Evolutionary conservation across 2,113 vertebrate genomes (phyloP).

Genomic region (Thunnus maccoyii): DNA sequence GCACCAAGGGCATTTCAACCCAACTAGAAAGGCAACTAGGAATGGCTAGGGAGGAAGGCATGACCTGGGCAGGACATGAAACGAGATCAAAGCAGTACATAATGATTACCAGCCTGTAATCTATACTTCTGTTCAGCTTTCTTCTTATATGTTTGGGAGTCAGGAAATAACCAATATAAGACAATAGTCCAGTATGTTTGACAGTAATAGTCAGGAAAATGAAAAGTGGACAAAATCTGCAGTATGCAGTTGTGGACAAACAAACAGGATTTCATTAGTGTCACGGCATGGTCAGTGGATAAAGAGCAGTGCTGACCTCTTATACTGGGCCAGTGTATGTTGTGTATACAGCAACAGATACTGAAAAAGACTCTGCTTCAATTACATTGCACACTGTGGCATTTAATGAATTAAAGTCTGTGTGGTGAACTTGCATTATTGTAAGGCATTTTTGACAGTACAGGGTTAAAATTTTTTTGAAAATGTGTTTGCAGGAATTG

Average conservation of each 20-base stretch:
- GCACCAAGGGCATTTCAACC: slow-evolving; percentile 48
- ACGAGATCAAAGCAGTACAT: slow-evolving; percentile 3
- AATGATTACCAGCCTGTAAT: slow-evolving; percentile 32
- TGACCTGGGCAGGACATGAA: slow-evolving; percentile 26
- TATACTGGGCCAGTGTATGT: slow-evolving; percentile 12
- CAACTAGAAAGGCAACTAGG: slow-evolving; percentile 17
- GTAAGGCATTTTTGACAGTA: neutral
- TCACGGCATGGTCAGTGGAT: neutral
- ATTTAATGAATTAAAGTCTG: neutral
- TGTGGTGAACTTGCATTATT: neutral
- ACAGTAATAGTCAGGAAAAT: slow-evolving; percentile 9
- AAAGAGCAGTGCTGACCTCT: slow-evolving; percentile 5
- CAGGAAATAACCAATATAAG: neutral
- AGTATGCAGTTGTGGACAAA: slow-evolving; percentile 16
- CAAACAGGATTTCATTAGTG: slow-evolving; percentile 36
- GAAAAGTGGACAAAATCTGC: slow-evolving; percentile 38
- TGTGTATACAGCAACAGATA: slow-evolving; percentile 26
- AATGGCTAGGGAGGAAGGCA: slow-evolving; percentile 3
- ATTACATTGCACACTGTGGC: neutral
- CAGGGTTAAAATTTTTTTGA: too few species aligned
- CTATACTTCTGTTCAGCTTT: neutral
- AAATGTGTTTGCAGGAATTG: neutral
- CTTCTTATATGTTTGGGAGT: slow-evolving; percentile 14
- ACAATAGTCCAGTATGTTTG: slow-evolving; percentile 5
- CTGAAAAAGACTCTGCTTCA: neutral